Base-by-base conservation (phyloP, 2,113 vertebrate genomes). In the Saguinus midas region DNA sequence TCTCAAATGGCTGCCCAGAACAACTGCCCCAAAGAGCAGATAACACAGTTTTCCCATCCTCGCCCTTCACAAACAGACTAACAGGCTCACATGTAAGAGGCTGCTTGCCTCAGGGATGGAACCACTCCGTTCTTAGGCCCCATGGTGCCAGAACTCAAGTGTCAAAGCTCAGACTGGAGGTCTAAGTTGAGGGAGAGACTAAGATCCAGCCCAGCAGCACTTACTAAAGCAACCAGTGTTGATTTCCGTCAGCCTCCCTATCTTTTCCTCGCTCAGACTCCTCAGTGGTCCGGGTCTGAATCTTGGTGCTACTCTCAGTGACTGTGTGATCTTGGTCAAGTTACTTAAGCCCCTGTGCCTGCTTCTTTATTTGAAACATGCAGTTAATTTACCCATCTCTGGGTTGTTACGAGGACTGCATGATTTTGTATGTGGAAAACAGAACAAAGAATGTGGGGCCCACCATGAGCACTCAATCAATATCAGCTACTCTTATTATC, bases 401-500 rank as follows among this genome's bases (percentile, higher is more conserved):
- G 29, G 23, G 45, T 95, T 75, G 83, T 70, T 94, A 90, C 20
- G 61, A 94, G 82, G 80, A 84, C 94, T 84, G 50, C 58, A n/a
- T 85, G 72, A 68, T 70, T 81, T 93, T 96, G 68, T 17, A 83
- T 0, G 43, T 12, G 18, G 25, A 91, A 66, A 95, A 92, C 64
- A 87, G 66, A 95, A 90, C 50, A 87, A 97, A 97, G 94, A 78
- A 92, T 16, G 35, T 17, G 78, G 72, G 52, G 76, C 45, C 87
- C 27, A 80, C 6, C 40, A 50, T 80, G 92, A 87, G 37, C 90
- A 96, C 43, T 96, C 23, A 95, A 14, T 80, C 90, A 95, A 92
- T 90, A 92, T 78, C 90, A 84, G 55, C 58, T 88, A 75, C 93
- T 96, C 43, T 70, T 95, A 80, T 94, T 84, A 87, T 37, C 78